Conservation (phyloP, 2,888 invertebrate species). For the Trypoxylon attenuatum region DNA sequence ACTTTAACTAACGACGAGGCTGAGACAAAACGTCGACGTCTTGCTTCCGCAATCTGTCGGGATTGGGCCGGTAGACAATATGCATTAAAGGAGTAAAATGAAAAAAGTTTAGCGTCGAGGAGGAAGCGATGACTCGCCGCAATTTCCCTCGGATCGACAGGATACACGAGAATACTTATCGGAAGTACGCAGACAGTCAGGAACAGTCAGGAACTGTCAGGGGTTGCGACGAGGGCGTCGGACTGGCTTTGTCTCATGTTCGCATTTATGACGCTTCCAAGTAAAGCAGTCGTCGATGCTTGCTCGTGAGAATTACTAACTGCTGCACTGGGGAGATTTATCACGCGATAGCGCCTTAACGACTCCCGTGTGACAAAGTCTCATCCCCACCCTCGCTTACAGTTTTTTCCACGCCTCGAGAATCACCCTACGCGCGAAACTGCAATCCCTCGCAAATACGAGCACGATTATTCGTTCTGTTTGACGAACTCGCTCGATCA, state of each 20-base stretch:
- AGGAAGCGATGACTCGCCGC: conserved; percentile 11
- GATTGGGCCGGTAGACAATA: no score
- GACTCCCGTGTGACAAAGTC: conserved; percentile 43
- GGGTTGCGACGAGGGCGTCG: neutral
- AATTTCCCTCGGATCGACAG: conserved; percentile 23
- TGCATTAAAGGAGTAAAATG: neutral
- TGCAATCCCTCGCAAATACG: no score
- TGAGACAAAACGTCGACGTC: no score
- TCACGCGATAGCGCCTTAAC: conserved; percentile 57
- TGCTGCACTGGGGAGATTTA: conserved; percentile 48
- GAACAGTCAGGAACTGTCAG: conserved; percentile 21
- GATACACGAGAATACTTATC: conserved; percentile 25
- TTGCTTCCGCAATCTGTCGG: no score
- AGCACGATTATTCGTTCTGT: no score
- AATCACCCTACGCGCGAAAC: conserved; percentile 1
- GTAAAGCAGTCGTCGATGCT: conserved; percentile 46
- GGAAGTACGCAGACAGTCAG: conserved; percentile 25
- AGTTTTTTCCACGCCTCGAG: conserved; percentile 15
- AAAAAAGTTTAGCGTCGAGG: conserved; percentile 9
- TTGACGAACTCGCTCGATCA: no score
- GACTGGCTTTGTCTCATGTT: conserved; percentile 46
- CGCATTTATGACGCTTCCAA: conserved; percentile 49
- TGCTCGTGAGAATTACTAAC: conserved; percentile 42
- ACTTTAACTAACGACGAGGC: no score
- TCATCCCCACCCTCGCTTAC: conserved; percentile 13